A percentile compares a stretch with the other conserved stretches of the same genome.
phyloP scores from a whole-genome alignment of 2,888 invertebrate genomes.

The Pantelozetes paolii region DNA sequence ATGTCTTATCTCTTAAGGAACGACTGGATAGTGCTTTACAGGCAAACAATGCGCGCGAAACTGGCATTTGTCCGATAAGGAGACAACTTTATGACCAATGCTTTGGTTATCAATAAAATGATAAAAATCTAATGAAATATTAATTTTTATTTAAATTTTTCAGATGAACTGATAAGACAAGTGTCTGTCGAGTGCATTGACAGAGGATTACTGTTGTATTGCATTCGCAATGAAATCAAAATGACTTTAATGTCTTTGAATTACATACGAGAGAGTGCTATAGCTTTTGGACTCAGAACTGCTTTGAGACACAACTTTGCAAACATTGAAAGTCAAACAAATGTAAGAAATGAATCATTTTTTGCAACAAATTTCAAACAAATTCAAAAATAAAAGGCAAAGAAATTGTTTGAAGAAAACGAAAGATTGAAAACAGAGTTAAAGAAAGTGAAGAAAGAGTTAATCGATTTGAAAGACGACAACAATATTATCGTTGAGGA shows the following conservation, averaged over 20 bases:
- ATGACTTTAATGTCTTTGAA: slow-evolving; percentile 97
- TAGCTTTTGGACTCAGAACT: slow-evolving; percentile 96
- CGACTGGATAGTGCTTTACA: slow-evolving; percentile 84
- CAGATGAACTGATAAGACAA: slow-evolving; percentile 79
- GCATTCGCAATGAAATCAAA: slow-evolving; percentile 89
- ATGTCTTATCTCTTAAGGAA: slow-evolving; percentile 93
- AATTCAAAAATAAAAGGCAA: neutral
- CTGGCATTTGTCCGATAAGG: slow-evolving; percentile 90
- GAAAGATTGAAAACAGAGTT: neutral
- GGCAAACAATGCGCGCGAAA: slow-evolving; percentile 88
- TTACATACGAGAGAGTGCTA: slow-evolving; percentile 91
- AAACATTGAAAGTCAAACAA: slow-evolving; percentile 67
- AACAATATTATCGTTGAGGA: neutral
- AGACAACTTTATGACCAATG: slow-evolving; percentile 92
- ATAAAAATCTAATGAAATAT: neutral
- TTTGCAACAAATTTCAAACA: neutral
- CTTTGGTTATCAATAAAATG: slow-evolving; percentile 63
- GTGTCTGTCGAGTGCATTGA: slow-evolving; percentile 97
- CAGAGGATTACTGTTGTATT: slow-evolving; percentile 80
- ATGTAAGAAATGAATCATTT: neutral
- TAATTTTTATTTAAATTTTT: slow-evolving; percentile 20
- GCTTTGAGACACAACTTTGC: slow-evolving; percentile 90
- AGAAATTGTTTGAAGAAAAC: slow-evolving; percentile 1
- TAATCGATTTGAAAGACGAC: neutral
- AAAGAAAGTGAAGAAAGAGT: neutral